Evolutionary conservation across 2,797 vertebrate species (phyloP).

Genomic region (Uromys caudimaculatus): DNA sequence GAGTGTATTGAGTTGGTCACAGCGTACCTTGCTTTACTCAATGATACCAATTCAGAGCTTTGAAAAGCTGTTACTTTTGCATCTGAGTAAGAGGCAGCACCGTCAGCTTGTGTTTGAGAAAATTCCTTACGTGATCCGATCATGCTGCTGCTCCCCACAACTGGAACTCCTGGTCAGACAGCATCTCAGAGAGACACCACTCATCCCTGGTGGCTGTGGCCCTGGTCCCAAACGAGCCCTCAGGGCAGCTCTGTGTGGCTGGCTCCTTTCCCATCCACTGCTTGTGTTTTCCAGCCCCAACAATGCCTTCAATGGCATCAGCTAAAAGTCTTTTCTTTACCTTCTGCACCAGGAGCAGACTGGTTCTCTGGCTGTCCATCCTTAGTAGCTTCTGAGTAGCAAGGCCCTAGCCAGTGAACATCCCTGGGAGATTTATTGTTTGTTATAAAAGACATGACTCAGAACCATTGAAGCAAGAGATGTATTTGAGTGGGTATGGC

Average conservation of each 20-base stretch:
- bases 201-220: too few species aligned
- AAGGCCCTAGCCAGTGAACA: slow-evolving; percentile 92
- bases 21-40: slow-evolving; percentile 51
- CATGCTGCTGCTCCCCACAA: slow-evolving; percentile 92
- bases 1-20: neutral
- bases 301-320: slow-evolving; percentile 90
- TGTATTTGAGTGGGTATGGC: neutral
- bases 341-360: slow-evolving; percentile 93
- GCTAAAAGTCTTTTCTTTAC: slow-evolving; percentile 93
- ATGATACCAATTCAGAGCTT: slow-evolving; percentile 49
- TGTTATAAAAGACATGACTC: neutral
- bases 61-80: slow-evolving; percentile 61
- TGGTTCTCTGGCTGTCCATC: slow-evolving; percentile 95
- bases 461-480: neutral
- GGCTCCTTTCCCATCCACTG: slow-evolving; percentile 88
- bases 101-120: neutral
- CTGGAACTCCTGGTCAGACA: neutral
- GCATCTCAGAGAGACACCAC: neutral
- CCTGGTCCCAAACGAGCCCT: neutral
- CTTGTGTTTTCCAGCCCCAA: slow-evolving; percentile 91
- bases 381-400: slow-evolving; percentile 93
- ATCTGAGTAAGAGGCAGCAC: neutral
- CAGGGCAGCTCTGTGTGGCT: slow-evolving; percentile 35
- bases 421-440: slow-evolving; percentile 88
- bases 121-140: slow-evolving; percentile 85